Evolutionary conservation across 2,113 vertebrate species (phyloP).

Genomic region (Rhinolophus ferrumequinum): DNA sequence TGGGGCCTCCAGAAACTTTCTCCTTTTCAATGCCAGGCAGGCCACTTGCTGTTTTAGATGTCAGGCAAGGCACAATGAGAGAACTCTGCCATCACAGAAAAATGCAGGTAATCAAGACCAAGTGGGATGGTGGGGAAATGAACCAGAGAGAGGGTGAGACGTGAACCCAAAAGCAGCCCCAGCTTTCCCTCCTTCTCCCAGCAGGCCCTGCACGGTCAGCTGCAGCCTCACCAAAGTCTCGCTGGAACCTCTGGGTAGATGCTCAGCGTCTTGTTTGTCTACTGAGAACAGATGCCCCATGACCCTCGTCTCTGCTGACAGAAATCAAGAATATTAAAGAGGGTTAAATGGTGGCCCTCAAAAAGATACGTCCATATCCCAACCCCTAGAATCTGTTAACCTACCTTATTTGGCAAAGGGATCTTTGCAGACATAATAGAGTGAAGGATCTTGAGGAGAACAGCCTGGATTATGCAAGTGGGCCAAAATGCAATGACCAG

Average conservation of each 20-base stretch:
- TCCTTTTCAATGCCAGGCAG: conserved; percentile 70
- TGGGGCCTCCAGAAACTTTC: conserved; percentile 74
- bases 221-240: fast-evolving
- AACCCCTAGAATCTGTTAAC: neutral
- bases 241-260: neutral
- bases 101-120: conserved; percentile 35
- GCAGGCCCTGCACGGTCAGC: fast-evolving
- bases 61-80: conserved; percentile 53
- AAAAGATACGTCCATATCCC: neutral
- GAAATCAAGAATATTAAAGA: neutral
- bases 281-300: neutral
- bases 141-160: neutral
- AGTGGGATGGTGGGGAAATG: neutral
- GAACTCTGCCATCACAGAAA: conserved; percentile 47
- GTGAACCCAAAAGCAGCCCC: neutral
- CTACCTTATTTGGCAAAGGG: neutral
- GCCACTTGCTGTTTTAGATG: conserved; percentile 61
- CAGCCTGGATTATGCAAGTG: neutral
- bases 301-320: neutral
- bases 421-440: neutral
- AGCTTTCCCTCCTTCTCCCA: neutral
- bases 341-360: neutral
- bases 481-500: neutral
- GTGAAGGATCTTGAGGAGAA: neutral
- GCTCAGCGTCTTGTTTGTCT: neutral